A percentile compares a stretch with the other conserved stretches of the same genome.
Evolutionary conservation across 2,797 vertebrate genomes (phyloP).

Genomic region (Paedocypris micromegethes): DNA sequence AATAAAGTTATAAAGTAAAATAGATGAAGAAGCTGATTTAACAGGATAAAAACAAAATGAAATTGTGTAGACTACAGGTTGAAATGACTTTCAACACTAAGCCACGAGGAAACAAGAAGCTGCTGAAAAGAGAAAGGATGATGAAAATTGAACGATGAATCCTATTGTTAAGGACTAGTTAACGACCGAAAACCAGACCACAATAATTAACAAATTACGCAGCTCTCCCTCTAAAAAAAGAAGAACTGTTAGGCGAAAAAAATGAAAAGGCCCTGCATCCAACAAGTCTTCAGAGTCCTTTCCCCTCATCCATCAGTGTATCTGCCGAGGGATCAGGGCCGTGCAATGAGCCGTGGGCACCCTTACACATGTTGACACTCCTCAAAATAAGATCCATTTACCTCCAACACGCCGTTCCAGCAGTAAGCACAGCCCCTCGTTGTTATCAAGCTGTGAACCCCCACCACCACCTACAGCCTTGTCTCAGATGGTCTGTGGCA

Average conservation of each 20-base stretch:
- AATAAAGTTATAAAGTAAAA: no score
- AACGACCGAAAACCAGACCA: not conserved
- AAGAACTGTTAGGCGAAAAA: slow-evolving; percentile 29
- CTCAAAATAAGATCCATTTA: slow-evolving; percentile 80
- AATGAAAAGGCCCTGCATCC: not conserved
- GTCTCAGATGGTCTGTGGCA: slow-evolving; percentile 18
- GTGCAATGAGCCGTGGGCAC: slow-evolving; percentile 74
- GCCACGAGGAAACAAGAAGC: no score
- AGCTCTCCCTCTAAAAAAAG: not conserved
- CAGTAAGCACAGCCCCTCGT: slow-evolving; percentile 39
- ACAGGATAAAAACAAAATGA: no score
- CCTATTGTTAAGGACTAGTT: no score
- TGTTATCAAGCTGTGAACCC: slow-evolving; percentile 33
- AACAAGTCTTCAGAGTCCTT: slow-evolving; percentile 24
- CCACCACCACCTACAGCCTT: slow-evolving; percentile 1
- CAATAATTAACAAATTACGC: no score
- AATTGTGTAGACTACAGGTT: no score
- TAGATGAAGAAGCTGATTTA: no score
- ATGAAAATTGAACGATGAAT: no score
- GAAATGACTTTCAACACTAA: no score
- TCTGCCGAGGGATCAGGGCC: slow-evolving; percentile 62
- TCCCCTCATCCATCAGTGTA: slow-evolving; percentile 69
- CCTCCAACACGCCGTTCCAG: slow-evolving; percentile 53
- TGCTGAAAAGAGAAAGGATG: no score
- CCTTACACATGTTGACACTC: slow-evolving; percentile 75